Evolutionary conservation across 2,888 invertebrate species (phyloP).

Genomic region (Oligia strigilis): DNA sequence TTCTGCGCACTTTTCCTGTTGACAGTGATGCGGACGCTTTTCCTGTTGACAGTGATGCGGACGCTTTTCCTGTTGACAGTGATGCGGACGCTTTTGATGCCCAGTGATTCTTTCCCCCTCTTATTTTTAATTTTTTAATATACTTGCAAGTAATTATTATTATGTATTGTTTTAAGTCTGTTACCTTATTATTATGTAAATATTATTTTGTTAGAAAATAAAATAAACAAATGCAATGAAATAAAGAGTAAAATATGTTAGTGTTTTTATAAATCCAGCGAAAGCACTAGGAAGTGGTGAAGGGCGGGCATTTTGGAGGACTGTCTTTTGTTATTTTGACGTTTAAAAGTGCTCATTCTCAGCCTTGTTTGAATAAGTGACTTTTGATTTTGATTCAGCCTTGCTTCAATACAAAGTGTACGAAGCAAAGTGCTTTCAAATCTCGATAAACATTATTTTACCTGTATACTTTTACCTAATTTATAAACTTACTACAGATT

Average conservation of each 20-base stretch:
- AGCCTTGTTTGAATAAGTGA: no score
- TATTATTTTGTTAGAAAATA: neutral
- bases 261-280: neutral
- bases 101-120: neutral
- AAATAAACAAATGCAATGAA: neutral
- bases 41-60: no score
- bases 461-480: neutral
- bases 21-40: no score
- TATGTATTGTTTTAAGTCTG: neutral
- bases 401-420: neutral
- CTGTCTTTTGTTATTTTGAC: no score
- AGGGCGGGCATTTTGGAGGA: no score
- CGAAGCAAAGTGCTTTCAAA: neutral
- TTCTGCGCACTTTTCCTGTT: neutral
- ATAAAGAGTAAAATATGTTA: neutral
- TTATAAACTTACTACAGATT: neutral
- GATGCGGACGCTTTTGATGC: neutral
- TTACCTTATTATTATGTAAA: neutral
- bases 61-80: no score
- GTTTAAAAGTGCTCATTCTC: no score
- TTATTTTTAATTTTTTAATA: neutral
- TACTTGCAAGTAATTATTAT: no score
- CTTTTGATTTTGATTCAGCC: no score
- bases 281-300: no score
- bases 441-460: neutral